Conservation (phyloP, 2,888 invertebrate genomes). For the Abrostola tripartita region DNA sequence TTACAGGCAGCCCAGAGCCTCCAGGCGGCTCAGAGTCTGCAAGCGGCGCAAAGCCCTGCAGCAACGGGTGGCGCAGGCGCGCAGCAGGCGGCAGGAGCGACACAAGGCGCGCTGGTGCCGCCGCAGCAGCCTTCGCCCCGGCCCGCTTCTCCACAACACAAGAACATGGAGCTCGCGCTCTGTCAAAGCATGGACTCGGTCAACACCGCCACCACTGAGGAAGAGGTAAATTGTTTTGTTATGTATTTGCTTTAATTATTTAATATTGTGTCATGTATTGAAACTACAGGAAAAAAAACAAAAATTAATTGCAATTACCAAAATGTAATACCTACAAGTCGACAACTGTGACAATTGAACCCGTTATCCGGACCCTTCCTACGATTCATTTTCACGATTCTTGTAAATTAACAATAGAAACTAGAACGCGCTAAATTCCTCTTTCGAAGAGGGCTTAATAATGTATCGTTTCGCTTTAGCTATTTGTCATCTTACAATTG, state of each 20-base stretch:
- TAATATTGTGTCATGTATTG: conserved; percentile 3
- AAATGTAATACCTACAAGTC: background rate
- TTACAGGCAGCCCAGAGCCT: conserved; percentile 74
- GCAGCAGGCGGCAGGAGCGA: conserved; percentile 79
- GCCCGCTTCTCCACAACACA: conserved; percentile 80
- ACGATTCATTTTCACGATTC: conserved; percentile 51
- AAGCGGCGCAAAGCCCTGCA: conserved; percentile 75
- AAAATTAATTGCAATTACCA: conserved; percentile 35
- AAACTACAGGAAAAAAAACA: conserved; percentile 5
- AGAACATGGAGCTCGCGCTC: conserved; percentile 91
- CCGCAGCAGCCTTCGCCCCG: conserved; percentile 84
- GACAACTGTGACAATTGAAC: conserved; percentile 42
- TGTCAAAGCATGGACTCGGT: conserved; percentile 99
- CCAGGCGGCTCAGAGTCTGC: conserved; percentile 67
- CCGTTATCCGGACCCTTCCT: conserved; percentile 50
- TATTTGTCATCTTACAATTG: conserved; percentile 82
- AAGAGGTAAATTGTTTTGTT: conserved; percentile 94
- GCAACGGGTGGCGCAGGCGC: conserved; percentile 78
- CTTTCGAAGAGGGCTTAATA: conserved; percentile 71
- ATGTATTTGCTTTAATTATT: background rate
- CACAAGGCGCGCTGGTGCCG: conserved; percentile 82
- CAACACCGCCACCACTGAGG: conserved; percentile 98
- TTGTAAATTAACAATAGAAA: conserved; percentile 66
- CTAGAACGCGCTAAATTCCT: conserved; percentile 63
- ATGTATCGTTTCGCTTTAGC: conserved; percentile 77